Percentiles rank a stretch among this genome's conserved stretches.
These are phyloP conservation scores for Drosophila melanica DNA, from an alignment of 1,140 invertebrate species.

Conservation along the genomic window DNA sequence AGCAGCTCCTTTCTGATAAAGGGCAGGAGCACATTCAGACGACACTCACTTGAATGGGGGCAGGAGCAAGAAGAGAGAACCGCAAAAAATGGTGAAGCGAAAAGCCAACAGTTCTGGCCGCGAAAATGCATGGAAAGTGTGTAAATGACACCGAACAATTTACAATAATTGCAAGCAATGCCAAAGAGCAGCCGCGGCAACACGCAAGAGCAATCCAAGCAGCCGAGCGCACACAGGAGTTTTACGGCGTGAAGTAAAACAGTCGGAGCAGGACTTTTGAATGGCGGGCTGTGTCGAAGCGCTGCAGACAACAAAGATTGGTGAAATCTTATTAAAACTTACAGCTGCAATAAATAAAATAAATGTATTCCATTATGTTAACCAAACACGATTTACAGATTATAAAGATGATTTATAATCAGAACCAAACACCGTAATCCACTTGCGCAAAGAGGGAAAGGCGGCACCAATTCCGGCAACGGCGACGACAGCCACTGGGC, in stretches of 20 bases:
- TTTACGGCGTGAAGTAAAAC: slow-evolving; percentile 39
- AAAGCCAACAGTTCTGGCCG: slow-evolving; percentile 30
- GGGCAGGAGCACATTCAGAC: slow-evolving; percentile 27
- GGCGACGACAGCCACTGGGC: slow-evolving; percentile 65
- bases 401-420: slow-evolving; percentile 83
- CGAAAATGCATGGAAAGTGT: slow-evolving; percentile 78
- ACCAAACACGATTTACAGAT: slow-evolving; percentile 83
- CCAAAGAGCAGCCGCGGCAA: slow-evolving; percentile 25
- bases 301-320: slow-evolving; percentile 44
- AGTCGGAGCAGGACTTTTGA: slow-evolving; percentile 17
- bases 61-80: not conserved
- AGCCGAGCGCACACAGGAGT: slow-evolving; percentile 14
- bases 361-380: slow-evolving; percentile 83
- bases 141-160: slow-evolving; percentile 79
- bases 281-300: no score
- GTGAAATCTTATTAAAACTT: slow-evolving; percentile 82
- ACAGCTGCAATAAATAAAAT: slow-evolving; percentile 83
- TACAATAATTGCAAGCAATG: slow-evolving; percentile 72
- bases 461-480: slow-evolving; percentile 1
- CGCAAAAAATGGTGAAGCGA: slow-evolving; percentile 37
- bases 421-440: slow-evolving; percentile 82
- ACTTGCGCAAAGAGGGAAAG: slow-evolving; percentile 77
- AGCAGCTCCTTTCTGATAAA: slow-evolving; percentile 54
- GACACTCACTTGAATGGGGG: slow-evolving; percentile 26
- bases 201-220: slow-evolving; percentile 16